These are phyloP conservation scores for Ophioninae sp. DNA, from an alignment of 2,888 invertebrate genomes.

Conservation along the genomic window DNA sequence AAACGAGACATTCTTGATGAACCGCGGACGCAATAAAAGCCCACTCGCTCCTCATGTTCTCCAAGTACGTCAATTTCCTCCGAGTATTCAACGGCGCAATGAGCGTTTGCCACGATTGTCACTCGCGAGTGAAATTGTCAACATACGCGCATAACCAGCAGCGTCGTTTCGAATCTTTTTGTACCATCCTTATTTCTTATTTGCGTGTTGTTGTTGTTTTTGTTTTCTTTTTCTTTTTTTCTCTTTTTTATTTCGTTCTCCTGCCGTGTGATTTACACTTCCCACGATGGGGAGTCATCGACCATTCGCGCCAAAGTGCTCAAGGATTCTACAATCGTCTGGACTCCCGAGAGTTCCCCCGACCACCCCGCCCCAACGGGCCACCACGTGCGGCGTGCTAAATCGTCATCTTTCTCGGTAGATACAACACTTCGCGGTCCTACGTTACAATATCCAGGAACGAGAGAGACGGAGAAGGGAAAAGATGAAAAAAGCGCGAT, in stretches of 20 bases:
- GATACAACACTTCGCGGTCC: conserved; percentile 10
- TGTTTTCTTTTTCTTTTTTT: background rate
- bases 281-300: conserved; percentile 54
- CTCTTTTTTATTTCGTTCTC: conserved; percentile 2
- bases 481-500: too few species aligned
- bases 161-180: conserved; percentile 12
- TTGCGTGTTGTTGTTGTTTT: background rate
- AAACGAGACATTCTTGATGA: background rate
- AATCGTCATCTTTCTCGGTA: conserved; percentile 55
- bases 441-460: conserved; percentile 8
- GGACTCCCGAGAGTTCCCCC: conserved; percentile 21
- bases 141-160: conserved; percentile 17
- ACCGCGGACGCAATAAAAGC: background rate
- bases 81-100: conserved; percentile 50
- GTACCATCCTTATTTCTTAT: background rate
- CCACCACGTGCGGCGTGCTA: conserved; percentile 19
- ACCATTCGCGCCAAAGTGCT: conserved; percentile 43
- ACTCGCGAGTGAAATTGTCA: conserved; percentile 41
- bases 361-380: background rate
- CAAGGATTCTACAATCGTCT: conserved; percentile 55
- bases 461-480: background rate
- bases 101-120: conserved; percentile 26
- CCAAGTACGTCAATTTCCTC: background rate
- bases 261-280: conserved; percentile 45
- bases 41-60: background rate